Base-by-base conservation (phyloP, 2,888 invertebrate genomes). In the Gibbula magus region DNA sequence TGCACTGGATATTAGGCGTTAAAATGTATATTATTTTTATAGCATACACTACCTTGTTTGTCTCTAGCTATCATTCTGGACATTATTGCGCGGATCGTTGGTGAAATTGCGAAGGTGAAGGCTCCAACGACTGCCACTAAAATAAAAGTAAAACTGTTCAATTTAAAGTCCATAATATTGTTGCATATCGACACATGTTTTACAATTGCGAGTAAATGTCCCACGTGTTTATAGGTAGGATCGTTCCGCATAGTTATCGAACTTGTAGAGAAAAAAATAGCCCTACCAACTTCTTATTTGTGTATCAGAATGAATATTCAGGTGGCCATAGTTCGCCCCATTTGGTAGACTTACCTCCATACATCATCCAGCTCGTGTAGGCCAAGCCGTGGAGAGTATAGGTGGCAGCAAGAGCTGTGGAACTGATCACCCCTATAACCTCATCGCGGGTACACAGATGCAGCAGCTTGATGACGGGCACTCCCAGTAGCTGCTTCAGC, bases 61-160 rank as follows among this genome's bases (percentile, higher is more conserved):
- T 82, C 81, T 22, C 67, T 45, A 18, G 79, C 73, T 25, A 82
- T 82, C 80, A 84, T 79, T 32, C 51, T 56, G 3, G 82, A 84
- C 81, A 81, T 79, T 13, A 84, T 76, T 25, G 81, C 77, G 52
- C 81, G 81, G 8, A 81, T 66, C 79, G 81, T 81, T 4, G 82
- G 76, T 1, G 75, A 45, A 8, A 80, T 53, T 16, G 82, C 66
- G 22, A 76, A 67, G 5, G 75, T 54, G 13, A 81, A 32, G 45
- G 78, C 67, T 13, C 79, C 81, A 18, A 78, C 35, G n/a, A 79
- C 54, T 8, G 84, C 70, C 18, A 82, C 84, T 84, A 79, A 74
- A 80, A 76, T 54, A 54, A 56, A 4, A 52, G 10, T 1, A 45
- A 13, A 10, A 45, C 1, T 45, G 45, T 10, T n/a, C n/a, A n/a